These are phyloP conservation scores for Phalacrocorax pelagicus DNA, from an alignment of 2,113 vertebrate species.

Conservation along the genomic window DNA sequence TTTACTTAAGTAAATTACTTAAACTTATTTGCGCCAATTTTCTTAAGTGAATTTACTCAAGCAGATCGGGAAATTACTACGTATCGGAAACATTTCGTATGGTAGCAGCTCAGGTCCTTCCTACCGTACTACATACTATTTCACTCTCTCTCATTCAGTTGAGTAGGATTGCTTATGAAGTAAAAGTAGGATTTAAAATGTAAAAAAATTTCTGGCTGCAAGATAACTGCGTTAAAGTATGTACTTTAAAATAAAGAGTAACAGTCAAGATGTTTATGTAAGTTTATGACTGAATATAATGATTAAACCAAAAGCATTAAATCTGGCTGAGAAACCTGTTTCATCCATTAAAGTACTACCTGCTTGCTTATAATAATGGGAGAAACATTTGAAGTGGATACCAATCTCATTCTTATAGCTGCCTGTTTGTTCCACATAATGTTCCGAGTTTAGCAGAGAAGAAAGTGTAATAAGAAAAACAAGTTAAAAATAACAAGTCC, in stretches of 20 bases:
- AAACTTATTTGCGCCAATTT: too few species aligned
- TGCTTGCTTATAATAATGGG: neutral
- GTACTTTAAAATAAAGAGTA: neutral
- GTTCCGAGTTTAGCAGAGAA: neutral
- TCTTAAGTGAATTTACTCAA: neutral
- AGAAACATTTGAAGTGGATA: neutral
- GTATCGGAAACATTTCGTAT: neutral
- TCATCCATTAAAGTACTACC: neutral
- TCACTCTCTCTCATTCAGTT: neutral
- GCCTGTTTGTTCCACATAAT: neutral
- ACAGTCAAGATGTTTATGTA: neutral
- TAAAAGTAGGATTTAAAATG: neutral
- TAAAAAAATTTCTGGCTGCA: neutral
- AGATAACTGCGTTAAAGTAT: neutral
- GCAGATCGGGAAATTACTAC: neutral
- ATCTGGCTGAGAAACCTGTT: neutral
- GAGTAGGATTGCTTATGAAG: neutral
- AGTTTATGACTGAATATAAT: neutral
- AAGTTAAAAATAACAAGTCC: neutral
- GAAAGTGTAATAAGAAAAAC: neutral
- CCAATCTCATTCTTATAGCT: neutral
- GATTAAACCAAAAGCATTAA: neutral
- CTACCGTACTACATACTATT: neutral
- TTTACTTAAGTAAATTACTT: neutral
- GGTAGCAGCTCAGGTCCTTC: neutral